Evolutionary conservation across 1,140 invertebrate species (phyloP).

Genomic region (Heliconius hewitsoni): DNA sequence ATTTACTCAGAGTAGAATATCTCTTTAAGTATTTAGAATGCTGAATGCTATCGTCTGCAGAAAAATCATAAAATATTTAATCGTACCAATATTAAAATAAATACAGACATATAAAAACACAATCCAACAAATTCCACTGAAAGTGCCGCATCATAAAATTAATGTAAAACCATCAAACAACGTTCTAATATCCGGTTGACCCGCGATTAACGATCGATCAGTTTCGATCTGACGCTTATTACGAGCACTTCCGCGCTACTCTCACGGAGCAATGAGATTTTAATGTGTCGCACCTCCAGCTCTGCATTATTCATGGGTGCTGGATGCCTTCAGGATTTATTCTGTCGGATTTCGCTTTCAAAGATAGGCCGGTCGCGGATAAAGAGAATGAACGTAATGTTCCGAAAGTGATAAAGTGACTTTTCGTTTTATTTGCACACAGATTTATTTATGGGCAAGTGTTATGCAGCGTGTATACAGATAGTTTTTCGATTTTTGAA

Average conservation of each 20-base stretch:
- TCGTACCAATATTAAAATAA: no score
- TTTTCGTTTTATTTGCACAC: constrained; percentile 31
- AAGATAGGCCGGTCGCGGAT: constrained; percentile 42
- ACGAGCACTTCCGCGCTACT: constrained; percentile 31
- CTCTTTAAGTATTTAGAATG: no score
- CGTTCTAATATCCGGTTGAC: not conserved
- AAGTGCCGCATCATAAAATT: not conserved
- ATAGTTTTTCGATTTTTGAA: not conserved
- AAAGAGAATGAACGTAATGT: constrained; percentile 40
- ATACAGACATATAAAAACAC: not conserved
- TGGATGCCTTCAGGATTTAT: constrained; percentile 48
- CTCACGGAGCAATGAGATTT: constrained; percentile 62
- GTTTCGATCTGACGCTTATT: constrained; percentile 31
- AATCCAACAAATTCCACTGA: not conserved
- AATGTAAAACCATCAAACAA: not conserved
- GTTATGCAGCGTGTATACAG: not conserved
- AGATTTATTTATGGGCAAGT: constrained; percentile 21
- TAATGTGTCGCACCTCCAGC: constrained; percentile 64
- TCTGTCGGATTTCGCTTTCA: constrained; percentile 43
- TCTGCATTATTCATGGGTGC: constrained; percentile 65
- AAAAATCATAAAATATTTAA: no score
- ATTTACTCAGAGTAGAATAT: no score
- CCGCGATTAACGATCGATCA: constrained; percentile 18
- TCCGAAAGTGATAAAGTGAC: constrained; percentile 33
- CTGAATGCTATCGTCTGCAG: no score